These are phyloP conservation scores for Ceratina japonica DNA, from an alignment of 1,140 invertebrate species.

Conservation along the genomic window DNA sequence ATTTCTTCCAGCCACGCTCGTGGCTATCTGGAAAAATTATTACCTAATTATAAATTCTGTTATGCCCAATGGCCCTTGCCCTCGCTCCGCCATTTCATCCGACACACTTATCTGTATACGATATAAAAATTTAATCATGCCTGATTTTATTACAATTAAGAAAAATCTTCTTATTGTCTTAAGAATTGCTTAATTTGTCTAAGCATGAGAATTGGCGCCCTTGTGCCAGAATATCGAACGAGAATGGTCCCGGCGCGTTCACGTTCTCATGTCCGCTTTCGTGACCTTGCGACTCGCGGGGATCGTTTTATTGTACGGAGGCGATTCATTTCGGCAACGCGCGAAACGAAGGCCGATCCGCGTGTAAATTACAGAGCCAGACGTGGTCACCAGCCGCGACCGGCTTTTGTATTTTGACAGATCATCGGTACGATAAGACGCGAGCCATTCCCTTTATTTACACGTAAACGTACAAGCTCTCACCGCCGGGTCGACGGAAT, in stretches of 20 bases:
- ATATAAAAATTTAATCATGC: too few relatives aligned
- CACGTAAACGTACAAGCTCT: not conserved
- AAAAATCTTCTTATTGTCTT: too few relatives aligned
- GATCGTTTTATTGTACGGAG: slow-evolving; percentile 28
- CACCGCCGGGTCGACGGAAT: not conserved
- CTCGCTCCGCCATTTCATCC: too few relatives aligned
- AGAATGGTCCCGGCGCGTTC: not conserved
- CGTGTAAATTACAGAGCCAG: slow-evolving; percentile 34
- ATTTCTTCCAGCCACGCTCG: not conserved
- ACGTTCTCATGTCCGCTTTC: slow-evolving; percentile 22
- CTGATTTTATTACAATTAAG: too few relatives aligned
- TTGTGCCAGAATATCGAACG: not conserved
- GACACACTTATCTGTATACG: too few relatives aligned
- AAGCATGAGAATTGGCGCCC: not conserved
- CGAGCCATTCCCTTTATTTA: slow-evolving; percentile 7
- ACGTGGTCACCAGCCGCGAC: slow-evolving; percentile 1
- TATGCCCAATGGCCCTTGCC: not conserved
- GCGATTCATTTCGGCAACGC: not conserved
- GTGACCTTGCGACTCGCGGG: slow-evolving; percentile 23
- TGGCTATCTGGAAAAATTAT: not conserved
- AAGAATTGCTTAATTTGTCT: not conserved
- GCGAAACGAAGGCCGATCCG: slow-evolving; percentile 31
- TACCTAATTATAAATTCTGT: slow-evolving; percentile 6
- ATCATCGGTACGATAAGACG: slow-evolving; percentile 22
- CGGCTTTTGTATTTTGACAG: slow-evolving; percentile 37